Conservation (phyloP, 2,797 vertebrate genomes). For the Lepilemur ruficaudatus region DNA sequence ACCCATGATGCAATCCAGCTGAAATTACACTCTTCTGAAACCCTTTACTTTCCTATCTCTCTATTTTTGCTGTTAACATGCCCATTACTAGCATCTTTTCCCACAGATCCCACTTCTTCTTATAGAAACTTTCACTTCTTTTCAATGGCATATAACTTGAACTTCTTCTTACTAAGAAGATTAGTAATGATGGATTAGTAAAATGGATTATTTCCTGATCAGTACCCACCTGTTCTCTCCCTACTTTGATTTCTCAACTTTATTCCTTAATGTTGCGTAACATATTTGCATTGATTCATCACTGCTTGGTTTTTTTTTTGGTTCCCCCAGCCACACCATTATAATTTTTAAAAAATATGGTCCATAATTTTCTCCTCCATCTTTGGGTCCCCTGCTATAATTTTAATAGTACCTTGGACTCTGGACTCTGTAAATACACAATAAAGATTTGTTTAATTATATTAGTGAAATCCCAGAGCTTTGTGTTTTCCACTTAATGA, state of each 20-base stretch:
- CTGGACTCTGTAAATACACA: not conserved
- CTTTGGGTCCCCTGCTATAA: not conserved
- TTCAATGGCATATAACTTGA: not conserved
- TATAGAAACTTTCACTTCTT: not conserved
- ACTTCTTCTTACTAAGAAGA: not conserved
- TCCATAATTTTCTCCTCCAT: not conserved
- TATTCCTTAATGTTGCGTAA: not conserved
- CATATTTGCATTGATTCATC: not conserved
- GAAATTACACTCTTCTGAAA: not conserved
- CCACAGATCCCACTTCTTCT: not conserved
- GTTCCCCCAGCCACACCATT: not conserved
- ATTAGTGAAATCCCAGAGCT: not conserved
- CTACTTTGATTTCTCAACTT: not conserved
- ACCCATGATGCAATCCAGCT: not conserved
- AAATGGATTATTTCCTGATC: not conserved
- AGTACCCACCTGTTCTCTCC: not conserved
- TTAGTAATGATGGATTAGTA: no score
- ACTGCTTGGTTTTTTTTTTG: not conserved
- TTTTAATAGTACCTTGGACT: not conserved
- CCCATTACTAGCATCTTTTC: not conserved
- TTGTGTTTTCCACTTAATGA: constrained; percentile 20
- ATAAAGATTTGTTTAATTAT: not conserved
- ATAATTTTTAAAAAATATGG: not conserved
- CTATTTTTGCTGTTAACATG: not conserved
- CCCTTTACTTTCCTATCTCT: not conserved